These are phyloP conservation scores for Cryptophagus acutangulus DNA, from an alignment of 2,888 invertebrate species.

Conservation along the genomic window DNA sequence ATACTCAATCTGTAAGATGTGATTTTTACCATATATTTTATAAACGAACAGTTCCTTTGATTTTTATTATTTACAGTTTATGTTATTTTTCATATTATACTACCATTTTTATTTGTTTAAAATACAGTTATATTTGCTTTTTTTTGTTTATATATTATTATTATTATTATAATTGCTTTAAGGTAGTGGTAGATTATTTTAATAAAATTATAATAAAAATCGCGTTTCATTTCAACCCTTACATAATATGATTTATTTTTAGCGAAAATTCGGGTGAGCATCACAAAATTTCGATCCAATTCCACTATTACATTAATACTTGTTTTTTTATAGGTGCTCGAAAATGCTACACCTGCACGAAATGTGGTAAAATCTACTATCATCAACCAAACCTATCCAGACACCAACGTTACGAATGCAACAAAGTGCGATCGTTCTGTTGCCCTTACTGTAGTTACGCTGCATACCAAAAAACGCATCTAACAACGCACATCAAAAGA, in stretches of 20 bases:
- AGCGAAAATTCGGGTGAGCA: background rate
- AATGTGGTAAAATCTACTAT: constrained; percentile 71
- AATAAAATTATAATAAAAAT: constrained; percentile 31
- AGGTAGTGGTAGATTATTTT: constrained; percentile 39
- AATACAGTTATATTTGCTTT: constrained; percentile 23
- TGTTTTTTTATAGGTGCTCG: background rate
- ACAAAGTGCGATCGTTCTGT: constrained; percentile 58
- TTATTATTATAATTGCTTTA: constrained; percentile 33
- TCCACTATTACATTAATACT: background rate
- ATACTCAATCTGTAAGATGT: constrained; percentile 44
- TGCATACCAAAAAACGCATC: constrained; percentile 46
- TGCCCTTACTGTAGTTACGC: constrained; percentile 59
- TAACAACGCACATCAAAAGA: constrained; percentile 26
- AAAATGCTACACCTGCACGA: constrained; percentile 48
- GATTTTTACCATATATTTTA: constrained; percentile 36
- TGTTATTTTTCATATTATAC: constrained; percentile 7
- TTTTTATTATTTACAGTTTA: constrained; percentile 28
- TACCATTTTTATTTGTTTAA: constrained; percentile 18
- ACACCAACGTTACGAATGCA: constrained; percentile 68
- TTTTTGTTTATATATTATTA: constrained; percentile 6
- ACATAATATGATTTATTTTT: background rate
- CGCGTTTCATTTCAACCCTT: too few relatives aligned
- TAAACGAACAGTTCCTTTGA: constrained; percentile 7
- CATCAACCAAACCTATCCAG: constrained; percentile 65
- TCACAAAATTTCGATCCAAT: background rate